Base-by-base conservation (phyloP, 2,888 invertebrate species). In the Caenorhabditis virilis region DNA sequence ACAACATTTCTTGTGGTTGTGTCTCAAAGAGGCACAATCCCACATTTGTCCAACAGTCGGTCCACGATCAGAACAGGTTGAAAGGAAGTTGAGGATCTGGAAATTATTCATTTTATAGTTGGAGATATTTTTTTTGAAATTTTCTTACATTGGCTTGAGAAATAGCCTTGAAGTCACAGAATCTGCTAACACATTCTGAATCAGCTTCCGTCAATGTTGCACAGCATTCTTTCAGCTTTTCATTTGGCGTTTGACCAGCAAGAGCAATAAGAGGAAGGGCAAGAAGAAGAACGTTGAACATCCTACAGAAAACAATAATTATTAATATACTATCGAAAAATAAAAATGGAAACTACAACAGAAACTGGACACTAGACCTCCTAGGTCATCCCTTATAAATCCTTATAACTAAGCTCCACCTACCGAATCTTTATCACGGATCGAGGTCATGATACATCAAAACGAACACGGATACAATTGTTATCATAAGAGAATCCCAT, bases 151-250 rank as follows among this genome's bases (percentile, higher is more conserved):
- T 81, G 25, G 82, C 73, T 57, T 82, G 82, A 18, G 80, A 74
- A 55, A 82, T 79, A 45, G 80, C 77, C 42, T 79, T 78, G 63
- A 82, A 82, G 58, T 82, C 82, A 48, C 82, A 82, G 74, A 82
- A 82, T 18, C 72, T 62, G 16, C 67, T 56, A 45, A 81, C 76
- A 46, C 82, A 82, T n/a, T 78, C 78, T 59, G 76, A 52, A 58
- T 80, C 80, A 16, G 66, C 73, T 2, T 61, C 64, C 60, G 64
- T 74, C 48, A 82, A 61, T 26, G 73, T 70, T 15, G 65, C 23
- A 51, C 82, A 82, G 64, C 82, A 82, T 46, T 71, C 54, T 66
- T 78, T 78, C 50, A 82, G 71, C 62, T 82, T 82, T 33, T 77
- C 69, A 26, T 72, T 72, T n/a, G 65, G 56, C 16, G 46, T 51